Conservation (phyloP, 2,888 invertebrate species). For the Heliconius erato region DNA sequence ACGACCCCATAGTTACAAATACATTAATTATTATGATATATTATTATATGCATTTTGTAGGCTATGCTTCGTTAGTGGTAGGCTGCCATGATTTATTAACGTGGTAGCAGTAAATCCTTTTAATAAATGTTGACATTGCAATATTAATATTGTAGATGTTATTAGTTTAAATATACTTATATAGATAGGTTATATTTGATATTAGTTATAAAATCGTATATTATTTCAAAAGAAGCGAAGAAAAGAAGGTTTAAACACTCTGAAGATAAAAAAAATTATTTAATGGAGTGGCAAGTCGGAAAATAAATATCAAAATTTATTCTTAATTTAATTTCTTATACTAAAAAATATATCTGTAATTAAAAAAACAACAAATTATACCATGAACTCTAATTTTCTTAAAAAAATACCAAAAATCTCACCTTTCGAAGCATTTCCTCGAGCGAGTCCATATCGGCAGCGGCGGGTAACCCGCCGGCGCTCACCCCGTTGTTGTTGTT, state of each 20-base stretch:
- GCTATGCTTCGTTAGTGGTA: constrained; percentile 34
- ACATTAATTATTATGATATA: constrained; percentile 53
- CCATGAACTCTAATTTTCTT: neutral
- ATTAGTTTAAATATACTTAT: constrained; percentile 12
- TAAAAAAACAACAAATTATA: too few relatives aligned
- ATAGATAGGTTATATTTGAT: neutral
- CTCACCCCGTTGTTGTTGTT: constrained; percentile 88
- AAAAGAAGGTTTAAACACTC: too few relatives aligned
- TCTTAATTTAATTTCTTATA: too few relatives aligned
- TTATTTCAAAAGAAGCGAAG: too few relatives aligned
- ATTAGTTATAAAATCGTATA: neutral
- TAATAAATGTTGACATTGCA: constrained; percentile 29
- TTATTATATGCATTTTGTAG: constrained; percentile 47
- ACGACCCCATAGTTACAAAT: constrained; percentile 43
- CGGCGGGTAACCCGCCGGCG: constrained; percentile 87
- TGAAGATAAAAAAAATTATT: too few relatives aligned
- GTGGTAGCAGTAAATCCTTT: constrained; percentile 31
- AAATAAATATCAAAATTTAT: too few relatives aligned
- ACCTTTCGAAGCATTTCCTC: constrained; percentile 93
- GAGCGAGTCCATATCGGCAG: constrained; percentile 90
- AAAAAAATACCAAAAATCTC: constrained; percentile 58
- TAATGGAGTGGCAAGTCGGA: too few relatives aligned
- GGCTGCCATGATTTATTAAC: constrained; percentile 38
- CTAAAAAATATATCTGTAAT: too few relatives aligned
- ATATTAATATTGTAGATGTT: constrained; percentile 20